phyloP scores from a whole-genome alignment of 2,113 vertebrate species.

The Hippocampus comes region DNA sequence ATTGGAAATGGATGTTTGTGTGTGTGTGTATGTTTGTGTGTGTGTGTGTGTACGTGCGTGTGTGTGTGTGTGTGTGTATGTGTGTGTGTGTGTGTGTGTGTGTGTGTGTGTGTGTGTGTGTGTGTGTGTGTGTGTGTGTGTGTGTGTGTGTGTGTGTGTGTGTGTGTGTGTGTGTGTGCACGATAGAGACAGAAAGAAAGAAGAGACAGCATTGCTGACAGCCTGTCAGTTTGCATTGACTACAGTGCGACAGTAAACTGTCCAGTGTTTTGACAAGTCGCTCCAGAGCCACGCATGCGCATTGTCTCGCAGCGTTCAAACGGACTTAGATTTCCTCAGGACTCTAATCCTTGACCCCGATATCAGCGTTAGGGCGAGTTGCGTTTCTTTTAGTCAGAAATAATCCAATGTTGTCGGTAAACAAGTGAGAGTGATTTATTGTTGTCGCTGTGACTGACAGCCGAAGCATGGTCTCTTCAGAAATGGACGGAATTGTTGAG shows the following conservation, averaged over 20 bases:
- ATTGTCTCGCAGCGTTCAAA: constrained; percentile 13
- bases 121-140: not conserved
- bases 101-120: not conserved
- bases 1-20: not conserved
- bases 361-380: not conserved
- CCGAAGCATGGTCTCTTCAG: not conserved
- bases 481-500: not conserved
- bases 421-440: constrained; percentile 8
- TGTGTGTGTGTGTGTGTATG: too few relatives aligned
- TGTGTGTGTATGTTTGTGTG: not conserved
- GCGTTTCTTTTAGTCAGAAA: not conserved
- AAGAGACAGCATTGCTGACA: constrained; percentile 53
- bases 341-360: constrained; percentile 1
- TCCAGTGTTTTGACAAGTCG: constrained; percentile 51
- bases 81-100: not conserved
- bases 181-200: constrained; percentile 1
- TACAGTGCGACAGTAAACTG: constrained; percentile 45
- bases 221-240: constrained; percentile 54
- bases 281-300: constrained; percentile 16
- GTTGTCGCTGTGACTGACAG: constrained; percentile 20
- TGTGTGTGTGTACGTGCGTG: not conserved
- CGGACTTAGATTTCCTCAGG: not conserved
- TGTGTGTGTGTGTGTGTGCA: not conserved
- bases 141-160: not conserved
- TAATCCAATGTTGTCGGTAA: not conserved